Conservation (phyloP, 2,888 invertebrate species). For the Synergus japonicus region DNA sequence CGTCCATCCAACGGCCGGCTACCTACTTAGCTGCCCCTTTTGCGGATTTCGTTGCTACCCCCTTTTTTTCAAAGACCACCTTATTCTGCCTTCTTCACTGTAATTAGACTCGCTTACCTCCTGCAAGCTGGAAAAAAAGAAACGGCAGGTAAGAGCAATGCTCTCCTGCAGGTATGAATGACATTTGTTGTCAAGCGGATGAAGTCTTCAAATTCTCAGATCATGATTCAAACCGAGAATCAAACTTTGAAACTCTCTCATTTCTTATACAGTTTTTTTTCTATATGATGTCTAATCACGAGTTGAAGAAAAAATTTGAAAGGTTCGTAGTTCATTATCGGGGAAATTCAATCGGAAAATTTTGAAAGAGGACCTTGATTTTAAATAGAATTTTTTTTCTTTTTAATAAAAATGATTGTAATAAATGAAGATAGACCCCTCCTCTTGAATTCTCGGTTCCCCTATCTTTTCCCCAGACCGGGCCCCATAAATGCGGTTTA, state of each 20-base stretch:
- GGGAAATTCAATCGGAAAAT: neutral
- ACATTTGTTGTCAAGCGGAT: slow-evolving; percentile 38
- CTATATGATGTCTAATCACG: neutral
- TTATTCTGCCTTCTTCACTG: slow-evolving; percentile 18
- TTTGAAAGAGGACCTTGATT: slow-evolving; percentile 2
- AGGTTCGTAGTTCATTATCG: neutral
- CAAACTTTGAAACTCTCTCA: neutral
- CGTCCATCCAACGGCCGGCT: neutral
- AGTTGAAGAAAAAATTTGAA: neutral
- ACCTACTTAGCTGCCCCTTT: slow-evolving; percentile 30
- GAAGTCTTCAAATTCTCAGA: slow-evolving; percentile 3
- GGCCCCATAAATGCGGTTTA: slow-evolving; percentile 40
- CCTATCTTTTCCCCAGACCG: slow-evolving; percentile 36
- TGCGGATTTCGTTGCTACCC: slow-evolving; percentile 24
- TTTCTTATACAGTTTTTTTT: too few relatives aligned
- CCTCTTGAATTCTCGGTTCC: slow-evolving; percentile 12
- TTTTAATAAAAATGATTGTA: slow-evolving; percentile 17
- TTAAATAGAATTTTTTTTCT: neutral
- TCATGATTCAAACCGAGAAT: neutral
- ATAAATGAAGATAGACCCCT: slow-evolving; percentile 43
- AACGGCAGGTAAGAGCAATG: slow-evolving; percentile 21
- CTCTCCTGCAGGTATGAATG: slow-evolving; percentile 18
- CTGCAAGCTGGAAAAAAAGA: slow-evolving; percentile 12
- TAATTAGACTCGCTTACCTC: slow-evolving; percentile 39
- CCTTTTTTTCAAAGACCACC: slow-evolving; percentile 28